Conservation (phyloP, 2,113 vertebrate species). For the Apeltes quadracus region DNA sequence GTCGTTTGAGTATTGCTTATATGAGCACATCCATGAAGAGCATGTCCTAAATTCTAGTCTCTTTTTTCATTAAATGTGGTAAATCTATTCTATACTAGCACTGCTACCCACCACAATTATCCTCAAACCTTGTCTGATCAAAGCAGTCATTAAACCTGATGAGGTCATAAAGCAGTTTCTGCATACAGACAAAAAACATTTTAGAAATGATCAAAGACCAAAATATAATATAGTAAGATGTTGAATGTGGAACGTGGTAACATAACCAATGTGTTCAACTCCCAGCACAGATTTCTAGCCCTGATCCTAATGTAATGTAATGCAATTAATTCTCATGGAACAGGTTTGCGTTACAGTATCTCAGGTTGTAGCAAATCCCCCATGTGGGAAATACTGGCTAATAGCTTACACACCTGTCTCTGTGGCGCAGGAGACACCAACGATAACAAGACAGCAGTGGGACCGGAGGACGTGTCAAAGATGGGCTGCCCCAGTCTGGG, state of each 20-base stretch:
- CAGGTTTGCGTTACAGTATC: not conserved
- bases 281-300: not conserved
- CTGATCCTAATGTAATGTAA: not conserved
- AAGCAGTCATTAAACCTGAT: not conserved
- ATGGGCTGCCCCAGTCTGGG: slow-evolving; percentile 84
- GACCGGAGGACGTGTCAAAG: slow-evolving; percentile 81
- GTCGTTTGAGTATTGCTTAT: not conserved
- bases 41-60: too few relatives aligned
- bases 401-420: slow-evolving; percentile 18
- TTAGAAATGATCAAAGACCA: not conserved
- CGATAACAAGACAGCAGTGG: slow-evolving; percentile 79
- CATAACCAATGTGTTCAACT: not conserved
- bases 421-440: slow-evolving; percentile 79
- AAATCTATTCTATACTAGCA: too few relatives aligned
- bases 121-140: not conserved
- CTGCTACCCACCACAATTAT: not conserved
- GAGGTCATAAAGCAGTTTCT: not conserved
- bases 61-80: too few relatives aligned
- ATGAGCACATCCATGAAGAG: not conserved
- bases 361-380: not conserved
- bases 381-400: not conserved
- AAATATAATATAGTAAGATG: not conserved
- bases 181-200: not conserved
- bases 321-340: not conserved
- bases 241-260: not conserved